Percentiles rank a stretch among this genome's conserved stretches.
Evolutionary conservation across 2,113 vertebrate genomes (phyloP).

Genomic region (Chloroceryle aenea): DNA sequence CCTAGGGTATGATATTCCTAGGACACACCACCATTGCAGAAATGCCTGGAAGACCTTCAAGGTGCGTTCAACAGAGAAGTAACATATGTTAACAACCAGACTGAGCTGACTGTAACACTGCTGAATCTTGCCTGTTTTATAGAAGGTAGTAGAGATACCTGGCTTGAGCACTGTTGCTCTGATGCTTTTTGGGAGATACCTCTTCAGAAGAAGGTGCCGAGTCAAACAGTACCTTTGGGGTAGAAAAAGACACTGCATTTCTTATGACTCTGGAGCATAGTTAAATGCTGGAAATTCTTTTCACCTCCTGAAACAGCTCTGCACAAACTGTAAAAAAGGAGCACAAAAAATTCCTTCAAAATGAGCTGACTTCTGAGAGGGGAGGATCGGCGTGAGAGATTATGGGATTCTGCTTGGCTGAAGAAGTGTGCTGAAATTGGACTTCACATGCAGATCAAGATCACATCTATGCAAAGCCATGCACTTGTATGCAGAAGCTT

Average conservation of each 20-base stretch:
- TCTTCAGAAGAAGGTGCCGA: not conserved
- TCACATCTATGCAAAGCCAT: not conserved
- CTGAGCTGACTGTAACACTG: not conserved
- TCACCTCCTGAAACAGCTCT: not conserved
- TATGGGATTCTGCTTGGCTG: not conserved
- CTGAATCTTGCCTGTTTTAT: not conserved
- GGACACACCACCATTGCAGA: not conserved
- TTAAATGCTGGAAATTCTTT: not conserved
- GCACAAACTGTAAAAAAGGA: not conserved
- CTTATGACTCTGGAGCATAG: not conserved
- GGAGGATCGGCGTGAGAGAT: not conserved
- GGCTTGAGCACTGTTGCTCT: not conserved
- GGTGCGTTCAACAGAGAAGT: not conserved
- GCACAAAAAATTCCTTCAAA: not conserved
- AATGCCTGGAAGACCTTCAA: not conserved
- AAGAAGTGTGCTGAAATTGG: not conserved
- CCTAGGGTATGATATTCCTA: not conserved
- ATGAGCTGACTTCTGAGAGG: not conserved
- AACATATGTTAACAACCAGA: not conserved
- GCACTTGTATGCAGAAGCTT: not conserved
- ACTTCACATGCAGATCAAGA: not conserved
- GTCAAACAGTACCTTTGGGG: not conserved
- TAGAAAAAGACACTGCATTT: not conserved
- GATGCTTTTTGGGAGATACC: not conserved
- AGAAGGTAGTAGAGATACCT: not conserved